Evolutionary conservation across 1,140 invertebrate genomes (phyloP).

Genomic region (Cepaea nemoralis): DNA sequence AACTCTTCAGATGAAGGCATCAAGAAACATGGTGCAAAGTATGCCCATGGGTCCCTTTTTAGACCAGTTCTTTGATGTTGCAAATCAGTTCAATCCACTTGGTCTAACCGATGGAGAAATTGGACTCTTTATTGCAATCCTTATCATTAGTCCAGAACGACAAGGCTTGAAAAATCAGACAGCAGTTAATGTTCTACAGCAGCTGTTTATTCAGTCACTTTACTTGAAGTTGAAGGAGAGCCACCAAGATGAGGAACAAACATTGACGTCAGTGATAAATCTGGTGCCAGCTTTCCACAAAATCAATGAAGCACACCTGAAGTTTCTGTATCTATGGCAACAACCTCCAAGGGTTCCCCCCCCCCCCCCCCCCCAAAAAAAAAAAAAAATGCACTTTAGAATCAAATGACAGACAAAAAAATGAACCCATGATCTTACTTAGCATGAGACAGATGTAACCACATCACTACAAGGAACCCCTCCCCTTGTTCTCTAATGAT

Average conservation of each 20-base stretch:
- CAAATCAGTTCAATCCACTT: neutral
- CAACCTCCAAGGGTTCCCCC: too few species aligned
- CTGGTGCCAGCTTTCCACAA: constrained; percentile 57
- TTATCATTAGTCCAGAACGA: neutral
- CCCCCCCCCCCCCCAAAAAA: too few species aligned
- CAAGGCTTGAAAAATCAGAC: neutral
- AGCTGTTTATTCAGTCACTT: neutral
- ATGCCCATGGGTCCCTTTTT: neutral
- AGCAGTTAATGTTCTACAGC: neutral
- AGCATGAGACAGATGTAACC: too few species aligned
- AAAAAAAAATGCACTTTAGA: too few species aligned
- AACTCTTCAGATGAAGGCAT: constrained; percentile 62
- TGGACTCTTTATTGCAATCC: neutral
- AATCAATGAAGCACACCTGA: constrained; percentile 62
- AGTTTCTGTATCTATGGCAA: too few species aligned
- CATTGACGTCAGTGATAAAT: constrained; percentile 55
- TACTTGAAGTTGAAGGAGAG: neutral
- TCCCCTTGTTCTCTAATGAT: too few species aligned
- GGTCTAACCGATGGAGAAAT: neutral
- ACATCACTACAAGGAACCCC: too few species aligned
- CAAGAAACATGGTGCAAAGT: constrained; percentile 47
- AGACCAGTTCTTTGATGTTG: constrained; percentile 4
- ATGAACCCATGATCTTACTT: too few species aligned
- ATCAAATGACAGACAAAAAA: too few species aligned
- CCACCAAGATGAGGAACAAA: constrained; percentile 37